Conservation (phyloP, 2,797 vertebrate genomes). For the Rhinella marina region DNA sequence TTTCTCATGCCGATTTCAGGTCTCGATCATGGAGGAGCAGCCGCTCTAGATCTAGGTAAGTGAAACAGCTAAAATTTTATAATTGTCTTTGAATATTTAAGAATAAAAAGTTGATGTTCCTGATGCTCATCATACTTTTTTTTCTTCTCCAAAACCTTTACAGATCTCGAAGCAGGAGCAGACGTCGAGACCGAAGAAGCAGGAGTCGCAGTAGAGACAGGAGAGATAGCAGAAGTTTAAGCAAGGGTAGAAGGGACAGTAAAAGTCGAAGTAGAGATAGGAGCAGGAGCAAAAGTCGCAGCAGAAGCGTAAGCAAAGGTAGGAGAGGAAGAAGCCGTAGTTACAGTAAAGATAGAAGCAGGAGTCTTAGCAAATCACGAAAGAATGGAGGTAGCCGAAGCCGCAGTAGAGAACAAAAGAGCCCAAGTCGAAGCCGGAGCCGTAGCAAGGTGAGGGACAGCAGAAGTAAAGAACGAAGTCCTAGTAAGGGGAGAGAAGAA, state of each 20-base stretch:
- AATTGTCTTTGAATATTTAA: neutral
- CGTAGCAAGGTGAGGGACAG: conserved; percentile 29
- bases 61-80: neutral
- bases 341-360: conserved; percentile 61
- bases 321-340: conserved; percentile 79
- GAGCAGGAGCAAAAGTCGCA: conserved; percentile 53
- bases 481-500: conserved; percentile 69
- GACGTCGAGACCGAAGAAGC: conserved; percentile 61
- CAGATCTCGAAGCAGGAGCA: conserved; percentile 69
- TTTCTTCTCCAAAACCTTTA: conserved; percentile 4
- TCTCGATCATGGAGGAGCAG: conserved; percentile 94
- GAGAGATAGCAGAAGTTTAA: conserved; percentile 44
- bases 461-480: conserved; percentile 71
- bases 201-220: conserved; percentile 70
- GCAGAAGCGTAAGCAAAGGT: conserved; percentile 72
- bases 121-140: neutral
- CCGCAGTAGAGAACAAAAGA: conserved; percentile 67
- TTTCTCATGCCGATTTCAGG: conserved; percentile 69
- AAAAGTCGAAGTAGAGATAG: neutral
- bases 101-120: neutral
- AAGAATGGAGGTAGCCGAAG: conserved; percentile 70
- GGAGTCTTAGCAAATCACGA: conserved; percentile 71
- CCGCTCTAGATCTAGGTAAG: conserved; percentile 86
- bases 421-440: neutral
- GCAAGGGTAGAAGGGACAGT: neutral